Evolutionary conservation across 2,113 vertebrate species (phyloP), one percentile per base, ranked within the genome.

Genomic region (Desmodus rotundus): DNA sequence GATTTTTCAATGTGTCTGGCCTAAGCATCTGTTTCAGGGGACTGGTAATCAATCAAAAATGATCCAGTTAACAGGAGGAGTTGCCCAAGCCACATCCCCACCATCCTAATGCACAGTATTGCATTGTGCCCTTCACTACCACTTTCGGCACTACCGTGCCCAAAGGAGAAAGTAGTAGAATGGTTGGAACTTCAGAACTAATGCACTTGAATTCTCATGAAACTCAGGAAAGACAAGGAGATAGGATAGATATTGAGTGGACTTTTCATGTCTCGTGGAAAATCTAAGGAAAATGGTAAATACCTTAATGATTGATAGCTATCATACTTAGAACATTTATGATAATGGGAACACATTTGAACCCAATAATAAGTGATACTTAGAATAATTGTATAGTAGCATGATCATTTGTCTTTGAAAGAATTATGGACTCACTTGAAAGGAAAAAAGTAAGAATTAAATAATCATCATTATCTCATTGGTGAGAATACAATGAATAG

Each of bases 391-490:
- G 11, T 47, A 94, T 76, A 58, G 84, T 81, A 10, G 31, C 24
- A 4, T 58, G 61, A 52, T 87, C 43, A 43, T 91, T 88, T 96
- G 43, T 22, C 20, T 76, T 72, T n/a, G 38, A 92, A 61, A 72
- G 77, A 45, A 56, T 47, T 74, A 50, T 33, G 4, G 28, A 86
- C 3, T 77, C 31, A 73, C 31, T 45, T 68, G 19, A 43, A 83
- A 91, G 61, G 33, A 72, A 94, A 91, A 12, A 61, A 54, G 22
- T 68, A 81, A 78, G 61, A 54, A 78, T 85, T 33, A 87, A 67
- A 56, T 31, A 76, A 1, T 28, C 26, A 41, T 74, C 26, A 16
- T 45, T 19, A n/a, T 45, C 15, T 77, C 7, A 8, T 88, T 88
- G 45, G 24, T 91, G 41, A 92, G 47, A 84, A 47, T 22, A 86